Evolutionary conservation across 92 coral and sea anemone genomes (phyloP).

Genomic region (Epizoanthus illoricatus): DNA sequence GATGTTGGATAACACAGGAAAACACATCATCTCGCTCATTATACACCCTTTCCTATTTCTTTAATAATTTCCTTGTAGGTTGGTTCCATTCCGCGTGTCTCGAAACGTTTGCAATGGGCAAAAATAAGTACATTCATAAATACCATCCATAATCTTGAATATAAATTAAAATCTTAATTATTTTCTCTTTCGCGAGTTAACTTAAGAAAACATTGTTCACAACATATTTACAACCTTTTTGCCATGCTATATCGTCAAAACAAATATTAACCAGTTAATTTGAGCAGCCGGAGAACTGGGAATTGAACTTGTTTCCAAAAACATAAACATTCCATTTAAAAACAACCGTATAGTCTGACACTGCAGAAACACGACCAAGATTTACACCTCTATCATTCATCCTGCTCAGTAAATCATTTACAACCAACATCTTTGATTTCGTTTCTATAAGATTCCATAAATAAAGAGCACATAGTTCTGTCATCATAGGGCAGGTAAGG

Average conservation of each 20-base stretch:
- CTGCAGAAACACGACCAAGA: background rate
- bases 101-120: slow-evolving; percentile 1
- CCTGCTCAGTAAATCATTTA: slow-evolving; percentile 8
- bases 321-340: too few relatives aligned
- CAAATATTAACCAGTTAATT: background rate
- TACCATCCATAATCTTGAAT: slow-evolving; percentile 1
- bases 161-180: slow-evolving; percentile 37
- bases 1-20: background rate
- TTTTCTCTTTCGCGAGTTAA: background rate
- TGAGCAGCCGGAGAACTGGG: too few relatives aligned
- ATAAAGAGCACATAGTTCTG: slow-evolving; percentile 27
- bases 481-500: background rate
- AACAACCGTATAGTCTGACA: slow-evolving; percentile 8
- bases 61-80: slow-evolving; percentile 29
- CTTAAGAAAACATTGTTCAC: slow-evolving; percentile 35
- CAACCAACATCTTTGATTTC: slow-evolving; percentile 40
- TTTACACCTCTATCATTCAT: background rate
- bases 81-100: slow-evolving; percentile 2
- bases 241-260: background rate
- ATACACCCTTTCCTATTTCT: background rate
- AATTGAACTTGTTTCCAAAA: too few relatives aligned
- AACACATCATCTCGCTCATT: background rate
- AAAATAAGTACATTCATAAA: slow-evolving; percentile 24
- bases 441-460: slow-evolving; percentile 41
- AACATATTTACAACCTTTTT: slow-evolving; percentile 16